Base-by-base conservation (phyloP, 2,888 invertebrate species). In the Sycophila texana region DNA sequence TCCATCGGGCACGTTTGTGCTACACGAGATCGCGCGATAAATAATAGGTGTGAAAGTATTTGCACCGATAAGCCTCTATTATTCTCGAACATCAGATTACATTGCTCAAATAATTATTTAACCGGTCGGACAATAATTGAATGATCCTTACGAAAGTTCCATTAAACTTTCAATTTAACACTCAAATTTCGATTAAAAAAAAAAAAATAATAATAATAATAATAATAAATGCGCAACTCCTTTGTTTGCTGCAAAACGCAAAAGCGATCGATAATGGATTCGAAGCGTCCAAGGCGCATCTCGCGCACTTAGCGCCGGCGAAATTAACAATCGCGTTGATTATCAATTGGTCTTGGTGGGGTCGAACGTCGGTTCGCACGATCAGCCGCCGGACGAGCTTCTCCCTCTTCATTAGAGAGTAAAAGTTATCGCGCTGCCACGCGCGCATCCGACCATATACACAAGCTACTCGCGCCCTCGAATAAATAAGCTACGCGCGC, bases 341-440 rank as follows among this genome's bases (percentile, higher is more conserved):
- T 53, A 70, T 76, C 76, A 49, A 76, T 70, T 63, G 61, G 61
- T 76, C 60, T 67, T 47, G 47, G 14, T 51, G 53, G 30, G 22
- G n/a, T 14, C 14, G n/a, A 63, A 51, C 30, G 3, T 16, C 49
- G 67, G 66, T 77, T 77, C 71, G 58, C 77, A 77, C 72, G 77
- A 77, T 77, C 77, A 72, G 20, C 26, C 71, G 16, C 57, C 66
- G 18, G 60, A 65, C 55, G 51, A 77, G 72, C 71, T 77, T 77
- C 72, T 77, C 77, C 58, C 72, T 77, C 77, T 77, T 77, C 71
- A 77, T 77, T 72, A 72, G 51, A 66, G 71, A 77, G 77, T 65
- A 70, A 75, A 75, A 76, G 70, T 66, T 66, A 72, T 58, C 57
- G 70, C 22, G 39, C 39, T 30, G 18, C 39, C 16, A 66, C 58